Base-by-base conservation (phyloP, 2,797 vertebrate species). In the Rhinophrynus dorsalis region DNA sequence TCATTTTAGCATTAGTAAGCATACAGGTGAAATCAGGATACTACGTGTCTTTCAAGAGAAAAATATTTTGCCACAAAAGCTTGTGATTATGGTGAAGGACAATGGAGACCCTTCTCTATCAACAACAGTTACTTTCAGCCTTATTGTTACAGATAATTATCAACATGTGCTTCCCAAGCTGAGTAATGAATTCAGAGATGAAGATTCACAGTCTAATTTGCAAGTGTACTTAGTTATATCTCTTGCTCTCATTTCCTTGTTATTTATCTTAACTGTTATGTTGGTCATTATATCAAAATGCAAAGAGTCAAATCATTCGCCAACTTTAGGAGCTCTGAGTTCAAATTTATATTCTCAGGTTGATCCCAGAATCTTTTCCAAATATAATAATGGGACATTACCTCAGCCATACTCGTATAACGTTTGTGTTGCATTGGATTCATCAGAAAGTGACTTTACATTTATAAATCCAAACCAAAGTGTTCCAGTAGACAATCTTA, bases 11-110 rank as follows among this genome's bases (percentile, higher is more conserved):
- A 87, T 92, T 81, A 85, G 86, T 42, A 76, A 72, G 79, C 89
- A 92, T 79, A 90, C 90, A 75, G 90, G 90, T 76, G 90, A 93
- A 79, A 88, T 92, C 47, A 81, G 87, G 80, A 92, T 90, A 29
- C 75, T 83, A 27, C 83, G 88, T 11, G 85, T 83, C 68, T 80
- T 90, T 18, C 86, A 75, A 73, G 87, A 90, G 78, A 85, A 90
- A 88, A 89, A 91, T 79, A 76, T 76, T 8, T 80, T 88, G 27
- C 90, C 85, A 65, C 89, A 93, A 47, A 89, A 82, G 76, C 80
- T 92, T 74, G 63, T 79, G 78, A 79, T 91, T 54, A 78, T 86
- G 47, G 89, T 91, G 62, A 83, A 85, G 78, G 90, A 91, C 82
- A 88, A 88, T 62, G 90, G 89, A 13, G 75, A 85, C 44, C 84